phyloP scores from a whole-genome alignment of 2,113 vertebrate species.

The Macaca fascicularis region DNA sequence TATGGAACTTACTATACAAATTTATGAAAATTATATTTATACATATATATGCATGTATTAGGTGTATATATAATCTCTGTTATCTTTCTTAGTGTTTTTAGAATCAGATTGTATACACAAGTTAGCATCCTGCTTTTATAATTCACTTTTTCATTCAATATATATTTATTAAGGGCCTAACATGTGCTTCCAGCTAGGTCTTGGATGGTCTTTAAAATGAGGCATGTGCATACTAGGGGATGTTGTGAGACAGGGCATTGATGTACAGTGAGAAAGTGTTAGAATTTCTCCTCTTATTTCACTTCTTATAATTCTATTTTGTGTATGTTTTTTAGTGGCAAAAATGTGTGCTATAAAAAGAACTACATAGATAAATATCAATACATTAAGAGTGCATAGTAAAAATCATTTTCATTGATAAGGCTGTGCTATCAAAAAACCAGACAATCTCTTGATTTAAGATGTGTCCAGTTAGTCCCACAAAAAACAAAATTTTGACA shows the following conservation, averaged over 20 bases:
- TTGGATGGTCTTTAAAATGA: neutral
- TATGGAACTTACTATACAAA: neutral
- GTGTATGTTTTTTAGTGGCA: neutral
- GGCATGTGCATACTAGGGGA: neutral
- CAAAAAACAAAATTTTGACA: conserved; percentile 70
- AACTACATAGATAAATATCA: neutral
- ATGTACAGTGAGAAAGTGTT: neutral
- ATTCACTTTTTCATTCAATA: neutral
- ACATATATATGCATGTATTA: too few species aligned
- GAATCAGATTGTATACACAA: neutral
- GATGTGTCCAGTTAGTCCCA: conserved; percentile 54
- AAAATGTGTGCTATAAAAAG: neutral
- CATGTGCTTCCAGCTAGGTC: neutral
- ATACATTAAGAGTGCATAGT: neutral
- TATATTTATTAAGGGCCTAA: neutral
- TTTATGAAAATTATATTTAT: neutral
- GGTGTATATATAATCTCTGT: neutral
- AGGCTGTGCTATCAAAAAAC: conserved; percentile 18
- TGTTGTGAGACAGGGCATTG: neutral
- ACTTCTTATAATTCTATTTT: neutral
- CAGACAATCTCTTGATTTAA: conserved; percentile 48
- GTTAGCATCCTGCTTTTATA: neutral
- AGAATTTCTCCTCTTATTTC: neutral
- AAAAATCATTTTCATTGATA: conserved; percentile 46
- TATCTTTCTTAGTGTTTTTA: neutral